Base-by-base conservation (phyloP, 2,888 invertebrate genomes). In the Nebria brevicollis region DNA sequence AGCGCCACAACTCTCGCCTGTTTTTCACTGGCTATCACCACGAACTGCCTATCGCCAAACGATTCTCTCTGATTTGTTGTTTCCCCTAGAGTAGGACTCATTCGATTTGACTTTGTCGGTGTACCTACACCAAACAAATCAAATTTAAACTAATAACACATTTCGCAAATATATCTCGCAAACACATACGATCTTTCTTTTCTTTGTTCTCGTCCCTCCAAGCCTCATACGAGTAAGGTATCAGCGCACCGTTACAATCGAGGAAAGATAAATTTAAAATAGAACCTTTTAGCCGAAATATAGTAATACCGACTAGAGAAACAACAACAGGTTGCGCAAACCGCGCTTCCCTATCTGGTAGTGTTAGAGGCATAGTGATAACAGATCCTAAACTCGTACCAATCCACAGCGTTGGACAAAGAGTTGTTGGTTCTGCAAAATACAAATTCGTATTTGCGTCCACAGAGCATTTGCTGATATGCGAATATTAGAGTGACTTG, bases 351-450 rank as follows among this genome's bases (percentile, higher is more conserved):
- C 94, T 91, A 86, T 95, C 94, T 82, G 95, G 94, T 85, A 95
- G 94, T 88, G 93, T 95, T 88, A 99, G 94, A 89, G 95, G 94
- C 90, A 99, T 94, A 83, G 98, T 97, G 87, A 99, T 93, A 88
- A 98, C 96, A 82, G 98, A 98, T 86, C 99, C 99, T 86, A 97
- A 92, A 89, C 97, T 97, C 85, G 98, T 99, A 86, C 99, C 99
- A 86, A 99, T 95, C 99, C 99, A 99, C 84, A 99, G 91, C 86
- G 98, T 98, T 85, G 99, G 98, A 86, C 92, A 90, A 87, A 95
- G 92, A 86, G 94, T 92, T 89, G 93, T 93, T 86, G 95, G 94
- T 91, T 98, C 98, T 98, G 54, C 54, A 54, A 54, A 54, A 54
- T 13, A 25, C 66, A 66, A 8, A 70, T 25, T 25, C 2, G 15